phyloP scores from a whole-genome alignment of 2,797 vertebrate species.

The Diceros bicornis region DNA sequence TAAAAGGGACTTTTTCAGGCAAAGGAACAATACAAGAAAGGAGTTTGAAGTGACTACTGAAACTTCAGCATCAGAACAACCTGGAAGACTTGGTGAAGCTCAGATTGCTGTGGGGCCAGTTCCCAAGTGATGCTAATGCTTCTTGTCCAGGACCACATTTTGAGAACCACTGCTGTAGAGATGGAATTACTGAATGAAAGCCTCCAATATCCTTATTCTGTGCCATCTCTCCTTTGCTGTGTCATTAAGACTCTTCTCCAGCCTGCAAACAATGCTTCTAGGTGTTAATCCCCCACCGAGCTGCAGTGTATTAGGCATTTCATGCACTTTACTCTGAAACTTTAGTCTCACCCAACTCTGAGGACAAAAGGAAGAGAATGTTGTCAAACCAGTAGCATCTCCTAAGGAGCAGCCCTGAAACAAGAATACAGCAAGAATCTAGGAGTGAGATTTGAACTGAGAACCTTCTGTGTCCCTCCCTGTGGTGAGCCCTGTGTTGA shows the following conservation, averaged over 20 bases:
- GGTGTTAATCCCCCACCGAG: background rate
- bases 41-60: background rate
- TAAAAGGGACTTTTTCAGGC: background rate
- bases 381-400: background rate
- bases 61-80: background rate
- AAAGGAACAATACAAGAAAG: background rate
- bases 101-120: background rate
- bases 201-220: background rate
- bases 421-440: background rate
- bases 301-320: background rate
- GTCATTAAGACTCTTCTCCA: fast-evolving
- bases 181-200: background rate
- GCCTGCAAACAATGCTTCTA: too few relatives aligned
- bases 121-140: background rate
- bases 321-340: background rate
- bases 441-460: background rate
- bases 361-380: background rate
- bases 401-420: background rate
- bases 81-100: background rate
- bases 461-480: background rate
- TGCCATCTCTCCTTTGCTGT: background rate
- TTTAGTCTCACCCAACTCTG: background rate
- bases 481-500: too few relatives aligned
- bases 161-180: background rate
- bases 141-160: background rate